A percentile compares a stretch with the other conserved stretches of the same genome.
Conservation (phyloP, 2,113 vertebrate species). For the Plectropomus leopardus region DNA sequence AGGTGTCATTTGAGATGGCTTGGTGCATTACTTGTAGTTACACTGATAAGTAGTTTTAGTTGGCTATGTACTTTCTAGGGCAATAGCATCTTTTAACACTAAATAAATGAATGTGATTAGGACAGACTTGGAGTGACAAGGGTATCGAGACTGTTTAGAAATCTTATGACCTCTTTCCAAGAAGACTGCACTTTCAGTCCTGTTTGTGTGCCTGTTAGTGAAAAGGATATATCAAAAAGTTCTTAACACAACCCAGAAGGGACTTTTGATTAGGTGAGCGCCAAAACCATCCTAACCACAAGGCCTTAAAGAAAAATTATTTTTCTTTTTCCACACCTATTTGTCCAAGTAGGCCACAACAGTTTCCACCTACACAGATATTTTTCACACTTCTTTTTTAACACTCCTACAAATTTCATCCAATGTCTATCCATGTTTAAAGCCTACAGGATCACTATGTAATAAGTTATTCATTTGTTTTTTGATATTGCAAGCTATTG, state of each 20-base stretch:
- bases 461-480: neutral
- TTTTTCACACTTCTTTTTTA: neutral
- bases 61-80: constrained; percentile 16
- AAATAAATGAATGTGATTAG: neutral
- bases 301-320: neutral
- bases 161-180: neutral
- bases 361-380: constrained; percentile 19
- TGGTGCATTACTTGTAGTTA: constrained; percentile 20
- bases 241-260: neutral
- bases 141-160: neutral
- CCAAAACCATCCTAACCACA: constrained; percentile 3
- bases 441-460: neutral
- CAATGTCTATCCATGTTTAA: neutral
- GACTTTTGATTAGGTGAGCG: neutral
- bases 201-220: neutral
- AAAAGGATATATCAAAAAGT: neutral
- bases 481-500: no score
- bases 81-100: constrained; percentile 19
- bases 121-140: neutral
- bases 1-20: constrained; percentile 11
- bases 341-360: constrained; percentile 24
- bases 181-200: neutral
- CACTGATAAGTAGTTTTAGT: constrained; percentile 35
- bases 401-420: neutral
- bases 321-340: neutral